Conservation (phyloP, 2,888 invertebrate species). For the Papilio demoleus region DNA sequence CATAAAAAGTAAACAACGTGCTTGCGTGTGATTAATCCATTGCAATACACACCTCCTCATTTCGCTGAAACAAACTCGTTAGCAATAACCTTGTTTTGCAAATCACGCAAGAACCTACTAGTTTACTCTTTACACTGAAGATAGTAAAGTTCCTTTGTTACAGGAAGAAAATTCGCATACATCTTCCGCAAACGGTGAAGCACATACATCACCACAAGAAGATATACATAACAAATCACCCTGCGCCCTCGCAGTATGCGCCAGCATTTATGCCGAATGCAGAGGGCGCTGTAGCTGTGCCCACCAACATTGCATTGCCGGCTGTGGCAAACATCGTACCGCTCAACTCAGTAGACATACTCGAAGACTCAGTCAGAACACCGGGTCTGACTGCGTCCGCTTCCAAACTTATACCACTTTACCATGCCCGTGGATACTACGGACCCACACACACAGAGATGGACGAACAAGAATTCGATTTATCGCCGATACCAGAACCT, state of each 20-base stretch:
- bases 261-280: conserved; percentile 75
- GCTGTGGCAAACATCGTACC: conserved; percentile 65
- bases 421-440: conserved; percentile 77
- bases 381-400: conserved; percentile 58
- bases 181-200: conserved; percentile 82
- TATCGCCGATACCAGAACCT: conserved; percentile 61
- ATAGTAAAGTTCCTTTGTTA: conserved; percentile 67
- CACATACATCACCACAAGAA: conserved; percentile 82
- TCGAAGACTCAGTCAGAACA: conserved; percentile 57
- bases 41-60: conserved; percentile 42
- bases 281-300: conserved; percentile 71
- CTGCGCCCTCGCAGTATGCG: conserved; percentile 75
- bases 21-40: conserved; percentile 65
- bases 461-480: conserved; percentile 71
- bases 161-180: conserved; percentile 83
- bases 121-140: conserved; percentile 5
- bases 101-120: neutral
- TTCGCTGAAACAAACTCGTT: conserved; percentile 15
- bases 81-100: neutral
- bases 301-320: conserved; percentile 67
- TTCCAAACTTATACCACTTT: conserved; percentile 74
- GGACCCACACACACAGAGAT: conserved; percentile 69
- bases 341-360: conserved; percentile 53
- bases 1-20: conserved; percentile 46
- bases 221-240: conserved; percentile 80